phyloP scores from a whole-genome alignment of 1,140 invertebrate species.

The Aphis craccivora region DNA sequence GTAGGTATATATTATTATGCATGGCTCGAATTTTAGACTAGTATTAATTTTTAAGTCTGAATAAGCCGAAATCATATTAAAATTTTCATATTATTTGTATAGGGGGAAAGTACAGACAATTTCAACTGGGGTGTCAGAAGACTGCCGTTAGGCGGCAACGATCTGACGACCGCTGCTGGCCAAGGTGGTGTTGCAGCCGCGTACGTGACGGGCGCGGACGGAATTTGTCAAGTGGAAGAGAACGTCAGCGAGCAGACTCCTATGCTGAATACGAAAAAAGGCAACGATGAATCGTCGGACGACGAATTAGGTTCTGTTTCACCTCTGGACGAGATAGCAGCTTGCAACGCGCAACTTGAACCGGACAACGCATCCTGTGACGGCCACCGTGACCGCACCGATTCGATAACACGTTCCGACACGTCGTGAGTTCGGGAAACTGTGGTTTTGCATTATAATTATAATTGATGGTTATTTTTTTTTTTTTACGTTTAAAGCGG shows the following conservation, averaged over 20 bases:
- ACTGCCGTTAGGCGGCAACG: constrained; percentile 82
- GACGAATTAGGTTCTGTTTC: constrained; percentile 89
- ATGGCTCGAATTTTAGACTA: too few species aligned
- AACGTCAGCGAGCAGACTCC: constrained; percentile 75
- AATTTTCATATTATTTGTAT: constrained; percentile 50
- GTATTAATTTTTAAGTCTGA: too few species aligned
- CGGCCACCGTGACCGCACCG: constrained; percentile 67
- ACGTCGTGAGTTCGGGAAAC: constrained; percentile 67
- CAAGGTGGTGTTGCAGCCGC: constrained; percentile 62
- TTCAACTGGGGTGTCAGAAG: constrained; percentile 96
- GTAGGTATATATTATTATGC: not conserved
- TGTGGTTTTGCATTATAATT: not conserved
- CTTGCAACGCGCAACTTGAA: constrained; percentile 63
- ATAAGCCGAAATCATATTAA: too few species aligned
- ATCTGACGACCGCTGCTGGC: constrained; percentile 63
- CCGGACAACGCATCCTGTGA: constrained; percentile 64
- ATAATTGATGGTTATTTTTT: not conserved
- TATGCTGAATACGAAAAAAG: constrained; percentile 65
- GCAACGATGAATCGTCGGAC: constrained; percentile 85
- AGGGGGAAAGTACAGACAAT: constrained; percentile 94
- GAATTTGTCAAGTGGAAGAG: constrained; percentile 67
- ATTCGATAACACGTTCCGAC: constrained; percentile 76
- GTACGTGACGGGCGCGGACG: constrained; percentile 62
- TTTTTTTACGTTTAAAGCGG: constrained; percentile 67
- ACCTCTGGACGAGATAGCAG: constrained; percentile 76